Evolutionary conservation across 2,888 invertebrate species (phyloP).

Genomic region (Cremastobaeus sp.): DNA sequence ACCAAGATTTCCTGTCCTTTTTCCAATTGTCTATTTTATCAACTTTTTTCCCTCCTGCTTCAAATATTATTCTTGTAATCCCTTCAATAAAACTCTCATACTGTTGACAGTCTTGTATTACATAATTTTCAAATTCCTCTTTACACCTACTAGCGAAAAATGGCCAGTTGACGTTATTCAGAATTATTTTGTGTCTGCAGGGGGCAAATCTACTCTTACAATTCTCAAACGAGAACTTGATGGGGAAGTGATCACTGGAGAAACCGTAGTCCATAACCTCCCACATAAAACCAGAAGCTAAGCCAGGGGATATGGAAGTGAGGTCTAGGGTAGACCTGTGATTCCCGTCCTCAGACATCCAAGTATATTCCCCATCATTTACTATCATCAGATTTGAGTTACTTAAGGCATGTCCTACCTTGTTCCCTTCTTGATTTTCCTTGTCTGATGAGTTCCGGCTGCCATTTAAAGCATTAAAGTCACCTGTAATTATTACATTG

Average conservation of each 20-base stretch:
- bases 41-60: no score
- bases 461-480: neutral
- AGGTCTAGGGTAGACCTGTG: neutral
- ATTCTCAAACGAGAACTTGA: neutral
- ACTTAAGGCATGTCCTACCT: neutral
- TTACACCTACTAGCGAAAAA: neutral
- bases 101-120: neutral
- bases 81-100: neutral
- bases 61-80: no score
- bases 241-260: slow-evolving; percentile 15
- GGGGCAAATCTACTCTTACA: neutral
- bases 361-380: neutral
- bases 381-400: neutral
- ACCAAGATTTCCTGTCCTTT: no score
- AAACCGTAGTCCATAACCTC: neutral
- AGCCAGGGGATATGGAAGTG: neutral
- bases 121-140: neutral
- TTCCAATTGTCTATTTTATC: no score
- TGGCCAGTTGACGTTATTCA: neutral
- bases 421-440: neutral
- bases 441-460: neutral
- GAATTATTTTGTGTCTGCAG: neutral
- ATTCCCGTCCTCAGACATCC: neutral
- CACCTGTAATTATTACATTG: neutral
- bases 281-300: neutral